Conservation (phyloP, 1,140 invertebrate genomes). For the Listronotus bonariensis region DNA sequence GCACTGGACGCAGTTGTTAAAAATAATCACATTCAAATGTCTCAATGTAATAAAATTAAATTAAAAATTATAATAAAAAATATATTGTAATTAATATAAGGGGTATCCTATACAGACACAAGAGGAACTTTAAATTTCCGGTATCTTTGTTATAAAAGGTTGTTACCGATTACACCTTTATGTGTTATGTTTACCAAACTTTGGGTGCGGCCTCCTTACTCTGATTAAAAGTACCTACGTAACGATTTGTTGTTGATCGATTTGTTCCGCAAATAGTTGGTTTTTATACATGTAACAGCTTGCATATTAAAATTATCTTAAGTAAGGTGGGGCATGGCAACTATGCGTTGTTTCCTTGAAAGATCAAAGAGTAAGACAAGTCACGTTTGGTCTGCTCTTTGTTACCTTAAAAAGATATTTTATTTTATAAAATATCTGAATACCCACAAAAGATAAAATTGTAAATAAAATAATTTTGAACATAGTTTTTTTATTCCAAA, state of each 20-base stretch:
- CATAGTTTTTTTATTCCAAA: too few relatives aligned
- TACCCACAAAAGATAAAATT: too few relatives aligned
- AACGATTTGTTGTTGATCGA: not conserved
- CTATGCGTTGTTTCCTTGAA: slow-evolving; percentile 13
- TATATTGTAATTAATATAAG: too few relatives aligned
- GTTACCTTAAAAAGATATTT: not conserved
- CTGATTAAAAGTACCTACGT: slow-evolving; percentile 2
- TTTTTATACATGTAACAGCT: not conserved
- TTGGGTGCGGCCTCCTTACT: slow-evolving; percentile 1
- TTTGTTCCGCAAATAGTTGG: slow-evolving; percentile 8
- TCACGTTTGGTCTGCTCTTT: slow-evolving; percentile 10
- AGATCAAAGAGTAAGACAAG: slow-evolving; percentile 8
- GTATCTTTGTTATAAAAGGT: not conserved
- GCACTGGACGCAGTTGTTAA: too few relatives aligned
- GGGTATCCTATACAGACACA: too few relatives aligned
- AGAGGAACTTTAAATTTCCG: too few relatives aligned
- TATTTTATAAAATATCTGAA: too few relatives aligned
- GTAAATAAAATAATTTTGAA: too few relatives aligned
- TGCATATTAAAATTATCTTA: slow-evolving; percentile 6
- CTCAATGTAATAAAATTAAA: too few relatives aligned
- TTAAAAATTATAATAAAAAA: too few relatives aligned
- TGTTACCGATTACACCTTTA: slow-evolving; percentile 6
- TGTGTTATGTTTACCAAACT: not conserved
- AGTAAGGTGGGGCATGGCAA: slow-evolving; percentile 1
- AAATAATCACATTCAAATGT: too few relatives aligned